These are phyloP conservation scores for Scomber japonicus DNA, from an alignment of 2,113 vertebrate species.

Conservation along the genomic window DNA sequence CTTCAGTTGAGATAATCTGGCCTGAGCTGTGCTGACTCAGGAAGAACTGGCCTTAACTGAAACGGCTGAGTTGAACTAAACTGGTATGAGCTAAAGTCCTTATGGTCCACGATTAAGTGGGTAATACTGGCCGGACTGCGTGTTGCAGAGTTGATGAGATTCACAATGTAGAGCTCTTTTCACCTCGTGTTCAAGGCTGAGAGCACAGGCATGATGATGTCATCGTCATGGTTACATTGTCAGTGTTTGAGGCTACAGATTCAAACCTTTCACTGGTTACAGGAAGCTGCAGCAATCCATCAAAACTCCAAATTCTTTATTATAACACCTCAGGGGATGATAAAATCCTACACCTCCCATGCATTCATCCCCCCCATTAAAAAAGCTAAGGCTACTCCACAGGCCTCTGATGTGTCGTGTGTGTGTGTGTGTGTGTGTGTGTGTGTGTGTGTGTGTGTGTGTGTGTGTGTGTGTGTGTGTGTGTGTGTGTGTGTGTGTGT, in stretches of 20 bases:
- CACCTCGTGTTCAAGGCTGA: conserved; percentile 56
- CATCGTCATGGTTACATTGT: conserved; percentile 70
- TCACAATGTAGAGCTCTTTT: conserved; percentile 52
- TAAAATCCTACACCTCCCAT: conserved; percentile 69
- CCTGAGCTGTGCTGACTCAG: conserved; percentile 26
- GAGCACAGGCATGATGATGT: conserved; percentile 58
- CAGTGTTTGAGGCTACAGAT: conserved; percentile 58
- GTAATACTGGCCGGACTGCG: conserved; percentile 27
- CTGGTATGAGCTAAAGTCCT: conserved; percentile 40
- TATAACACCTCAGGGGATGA: conserved; percentile 61
- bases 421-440: conserved; percentile 26
- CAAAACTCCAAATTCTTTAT: conserved; percentile 62
- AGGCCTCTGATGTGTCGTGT: conserved; percentile 48
- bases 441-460: conserved; percentile 10
- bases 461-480: conserved; percentile 21
- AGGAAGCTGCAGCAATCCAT: conserved; percentile 77
- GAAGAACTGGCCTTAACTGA: conserved; percentile 29
- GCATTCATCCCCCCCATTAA: conserved; percentile 58
- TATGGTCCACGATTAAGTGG: conserved; percentile 20
- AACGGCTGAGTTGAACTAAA: conserved; percentile 39
- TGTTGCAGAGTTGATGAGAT: conserved; percentile 54
- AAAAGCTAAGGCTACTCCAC: conserved; percentile 47
- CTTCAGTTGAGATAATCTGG: conserved; percentile 51
- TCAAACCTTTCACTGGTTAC: conserved; percentile 56
- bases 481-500: too few relatives aligned